phyloP scores from a whole-genome alignment of 1,140 invertebrate genomes.

The Papilio machaon region DNA sequence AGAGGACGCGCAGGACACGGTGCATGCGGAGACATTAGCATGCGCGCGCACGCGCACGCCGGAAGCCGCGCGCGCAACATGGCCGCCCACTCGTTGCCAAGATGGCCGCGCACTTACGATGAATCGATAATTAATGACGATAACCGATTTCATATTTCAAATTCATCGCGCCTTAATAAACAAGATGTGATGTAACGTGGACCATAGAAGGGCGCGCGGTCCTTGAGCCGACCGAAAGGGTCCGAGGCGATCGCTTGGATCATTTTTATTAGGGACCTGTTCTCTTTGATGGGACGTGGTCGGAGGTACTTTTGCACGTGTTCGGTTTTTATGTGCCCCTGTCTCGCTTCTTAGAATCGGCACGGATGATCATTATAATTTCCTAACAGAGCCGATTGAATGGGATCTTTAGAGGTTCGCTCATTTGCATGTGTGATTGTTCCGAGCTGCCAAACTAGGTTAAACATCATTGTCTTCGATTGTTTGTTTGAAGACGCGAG shows the following conservation, averaged over 20 bases:
- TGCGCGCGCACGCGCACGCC: conserved; percentile 71
- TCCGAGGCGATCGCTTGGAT: conserved; percentile 56
- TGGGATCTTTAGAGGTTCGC: conserved; percentile 46
- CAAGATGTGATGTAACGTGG: conserved; percentile 75
- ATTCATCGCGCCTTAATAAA: conserved; percentile 69
- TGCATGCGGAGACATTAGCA: conserved; percentile 73
- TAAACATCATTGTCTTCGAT: conserved; percentile 38
- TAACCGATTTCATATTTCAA: conserved; percentile 79
- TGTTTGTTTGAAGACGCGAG: conserved; percentile 30
- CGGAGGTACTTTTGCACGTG: conserved; percentile 62
- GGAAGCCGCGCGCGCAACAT: conserved; percentile 76
- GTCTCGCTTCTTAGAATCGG: conserved; percentile 61
- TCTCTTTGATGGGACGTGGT: conserved; percentile 64
- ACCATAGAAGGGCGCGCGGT: conserved; percentile 57
- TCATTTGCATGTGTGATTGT: conserved; percentile 49
- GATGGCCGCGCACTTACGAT: conserved; percentile 75
- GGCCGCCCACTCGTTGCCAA: conserved; percentile 73
- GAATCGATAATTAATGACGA: conserved; percentile 78
- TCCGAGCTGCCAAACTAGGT: conserved; percentile 27
- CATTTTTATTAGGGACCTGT: conserved; percentile 66
- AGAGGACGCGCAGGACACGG: conserved; percentile 59
- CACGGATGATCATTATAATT: conserved; percentile 53
- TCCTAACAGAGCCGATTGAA: conserved; percentile 50
- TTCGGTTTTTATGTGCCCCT: conserved; percentile 69
- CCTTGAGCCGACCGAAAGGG: conserved; percentile 67